Evolutionary conservation across 92 coral and sea anemone genomes (phyloP).

Genomic region (Virgularia gustaviana): DNA sequence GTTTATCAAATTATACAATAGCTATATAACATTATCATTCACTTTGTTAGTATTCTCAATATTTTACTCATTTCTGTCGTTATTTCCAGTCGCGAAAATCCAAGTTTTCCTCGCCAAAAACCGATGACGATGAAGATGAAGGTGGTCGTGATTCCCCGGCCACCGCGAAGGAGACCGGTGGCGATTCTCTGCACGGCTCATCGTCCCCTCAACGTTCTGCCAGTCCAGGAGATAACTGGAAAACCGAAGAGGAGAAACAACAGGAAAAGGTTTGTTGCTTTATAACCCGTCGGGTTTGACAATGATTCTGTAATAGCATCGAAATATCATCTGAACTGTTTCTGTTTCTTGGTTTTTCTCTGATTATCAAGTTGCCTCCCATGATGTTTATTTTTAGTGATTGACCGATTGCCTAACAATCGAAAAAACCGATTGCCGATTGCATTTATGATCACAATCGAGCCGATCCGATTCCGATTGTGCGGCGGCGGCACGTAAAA

Average conservation of each 20-base stretch:
- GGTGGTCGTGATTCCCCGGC: neutral
- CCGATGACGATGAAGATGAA: constrained; percentile 13
- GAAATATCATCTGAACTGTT: no score
- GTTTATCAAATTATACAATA: no score
- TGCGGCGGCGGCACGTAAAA: no score
- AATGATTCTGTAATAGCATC: no score
- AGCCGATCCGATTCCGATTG: no score
- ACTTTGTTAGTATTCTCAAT: neutral
- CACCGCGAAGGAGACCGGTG: neutral
- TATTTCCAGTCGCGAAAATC: neutral
- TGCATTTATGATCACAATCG: no score
- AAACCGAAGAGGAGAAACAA: constrained; percentile 33
- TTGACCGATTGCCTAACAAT: no score
- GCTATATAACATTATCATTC: neutral
- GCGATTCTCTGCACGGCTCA: constrained; percentile 1
- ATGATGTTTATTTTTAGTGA: neutral
- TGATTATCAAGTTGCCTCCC: neutral
- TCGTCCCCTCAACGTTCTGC: neutral
- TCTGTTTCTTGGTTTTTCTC: neutral
- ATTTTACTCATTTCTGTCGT: neutral
- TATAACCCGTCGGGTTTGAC: neutral
- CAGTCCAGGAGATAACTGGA: constrained; percentile 22
- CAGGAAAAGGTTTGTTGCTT: constrained; percentile 30
- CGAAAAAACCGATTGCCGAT: no score
- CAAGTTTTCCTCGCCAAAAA: constrained; percentile 4